Conservation (phyloP, 2,797 vertebrate species). For the Chiroxiphia lanceolata region DNA sequence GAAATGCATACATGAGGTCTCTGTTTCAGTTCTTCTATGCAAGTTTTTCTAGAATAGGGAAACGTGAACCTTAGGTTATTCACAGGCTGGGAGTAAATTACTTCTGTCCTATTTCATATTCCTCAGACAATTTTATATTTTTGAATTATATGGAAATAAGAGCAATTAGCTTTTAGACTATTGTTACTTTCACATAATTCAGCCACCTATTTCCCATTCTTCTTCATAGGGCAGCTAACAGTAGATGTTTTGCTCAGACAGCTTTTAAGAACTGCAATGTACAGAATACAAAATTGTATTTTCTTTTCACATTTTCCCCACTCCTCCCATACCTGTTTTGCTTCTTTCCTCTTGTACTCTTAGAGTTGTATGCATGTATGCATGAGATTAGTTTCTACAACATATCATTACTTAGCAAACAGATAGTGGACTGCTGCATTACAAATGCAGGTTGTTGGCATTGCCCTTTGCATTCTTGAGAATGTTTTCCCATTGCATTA, state of each 20-base stretch:
- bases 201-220: not conserved
- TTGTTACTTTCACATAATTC: not conserved
- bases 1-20: not conserved
- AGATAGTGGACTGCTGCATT: not conserved
- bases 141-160: constrained; percentile 19
- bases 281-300: not conserved
- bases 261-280: not conserved
- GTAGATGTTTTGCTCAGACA: not conserved
- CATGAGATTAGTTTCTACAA: not conserved
- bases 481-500: not conserved
- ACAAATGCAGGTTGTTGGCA: not conserved
- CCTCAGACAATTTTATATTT: constrained; percentile 2
- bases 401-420: not conserved
- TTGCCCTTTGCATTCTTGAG: not conserved
- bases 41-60: not conserved
- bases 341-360: not conserved
- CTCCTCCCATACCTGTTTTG: not conserved
- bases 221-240: not conserved
- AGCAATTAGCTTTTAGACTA: constrained; percentile 19
- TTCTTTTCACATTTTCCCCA: not conserved
- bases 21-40: not conserved
- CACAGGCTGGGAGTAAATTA: not conserved
- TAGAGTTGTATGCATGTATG: not conserved
- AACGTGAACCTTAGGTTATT: not conserved
- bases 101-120: not conserved